These are phyloP conservation scores for Chloromyia formosa DNA, from an alignment of 2,888 invertebrate genomes.

Conservation along the genomic window DNA sequence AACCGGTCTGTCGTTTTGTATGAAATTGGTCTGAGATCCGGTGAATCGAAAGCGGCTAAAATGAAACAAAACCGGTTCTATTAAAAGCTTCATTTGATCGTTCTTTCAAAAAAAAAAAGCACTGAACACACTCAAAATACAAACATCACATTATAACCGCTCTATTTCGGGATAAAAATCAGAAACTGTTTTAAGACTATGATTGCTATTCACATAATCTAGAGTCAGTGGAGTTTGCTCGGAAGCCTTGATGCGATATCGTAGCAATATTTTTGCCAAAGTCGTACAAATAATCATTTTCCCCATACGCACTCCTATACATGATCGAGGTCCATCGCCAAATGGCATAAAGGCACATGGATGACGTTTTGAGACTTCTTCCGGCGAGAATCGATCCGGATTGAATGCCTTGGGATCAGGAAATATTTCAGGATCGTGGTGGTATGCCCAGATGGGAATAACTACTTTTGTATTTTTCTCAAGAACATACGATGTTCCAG, in stretches of 20 bases:
- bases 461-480: constrained; percentile 65
- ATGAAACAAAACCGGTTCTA: no score
- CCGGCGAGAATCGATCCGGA: constrained; percentile 67
- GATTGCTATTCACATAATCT: not conserved
- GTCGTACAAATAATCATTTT: not conserved
- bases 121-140: no score
- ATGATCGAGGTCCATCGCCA: constrained; percentile 38
- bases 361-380: constrained; percentile 62
- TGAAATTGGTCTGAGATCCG: no score
- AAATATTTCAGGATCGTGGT: constrained; percentile 67
- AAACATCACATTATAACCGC: not conserved
- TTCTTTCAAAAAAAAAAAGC: no score
- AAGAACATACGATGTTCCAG: constrained; percentile 60
- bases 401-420: constrained; percentile 69
- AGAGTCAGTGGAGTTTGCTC: not conserved
- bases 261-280: not conserved
- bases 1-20: no score
- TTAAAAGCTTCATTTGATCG: no score
- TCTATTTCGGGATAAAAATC: constrained; percentile 3
- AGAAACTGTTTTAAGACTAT: not conserved
- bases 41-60: no score
- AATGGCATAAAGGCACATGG: constrained; percentile 28
- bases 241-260: not conserved
- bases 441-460: constrained; percentile 66
- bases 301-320: constrained; percentile 3